A percentile compares a stretch with the other conserved stretches of the same genome.
Conservation (phyloP, 2,888 invertebrate species). For the Phania funesta region DNA sequence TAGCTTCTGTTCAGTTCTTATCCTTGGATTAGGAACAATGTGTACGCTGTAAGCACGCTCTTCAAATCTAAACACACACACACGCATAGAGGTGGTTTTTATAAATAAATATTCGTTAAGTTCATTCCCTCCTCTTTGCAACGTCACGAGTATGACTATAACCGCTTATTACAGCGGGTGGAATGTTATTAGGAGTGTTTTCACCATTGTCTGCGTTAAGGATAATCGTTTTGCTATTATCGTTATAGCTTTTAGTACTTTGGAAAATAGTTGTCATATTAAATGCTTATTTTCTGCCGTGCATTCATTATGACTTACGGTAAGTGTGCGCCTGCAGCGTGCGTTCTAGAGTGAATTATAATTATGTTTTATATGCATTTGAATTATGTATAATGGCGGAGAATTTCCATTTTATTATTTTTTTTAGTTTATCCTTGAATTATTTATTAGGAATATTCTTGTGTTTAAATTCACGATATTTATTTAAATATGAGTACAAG, state of each 20-base stretch:
- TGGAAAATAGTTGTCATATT: slow-evolving; percentile 58
- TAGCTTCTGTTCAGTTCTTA: too few species aligned
- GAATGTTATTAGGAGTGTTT: slow-evolving; percentile 28
- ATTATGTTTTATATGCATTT: background rate
- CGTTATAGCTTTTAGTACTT: slow-evolving; percentile 64
- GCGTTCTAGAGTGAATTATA: background rate
- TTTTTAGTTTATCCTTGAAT: slow-evolving; percentile 28
- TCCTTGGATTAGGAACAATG: too few species aligned
- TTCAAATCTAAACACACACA: too few species aligned
- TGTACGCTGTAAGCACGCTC: too few species aligned
- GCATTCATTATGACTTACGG: background rate
- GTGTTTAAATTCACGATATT: too few species aligned
- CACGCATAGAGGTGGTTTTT: too few species aligned
- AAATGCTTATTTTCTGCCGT: slow-evolving; percentile 59
- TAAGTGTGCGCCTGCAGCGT: background rate
- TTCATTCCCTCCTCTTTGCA: too few species aligned
- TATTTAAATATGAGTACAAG: too few species aligned
- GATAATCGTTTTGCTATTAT: slow-evolving; percentile 62
- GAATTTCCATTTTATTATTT: slow-evolving; percentile 26
- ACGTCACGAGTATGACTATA: slow-evolving; percentile 24
- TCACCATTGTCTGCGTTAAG: slow-evolving; percentile 48
- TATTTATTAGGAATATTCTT: too few species aligned
- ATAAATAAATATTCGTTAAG: too few species aligned
- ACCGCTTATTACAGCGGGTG: slow-evolving; percentile 37
- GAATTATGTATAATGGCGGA: background rate